Percentiles rank a stretch among this genome's conserved stretches.
Evolutionary conservation across 2,113 vertebrate genomes (phyloP).

Genomic region (Pelmatolapia mariae): DNA sequence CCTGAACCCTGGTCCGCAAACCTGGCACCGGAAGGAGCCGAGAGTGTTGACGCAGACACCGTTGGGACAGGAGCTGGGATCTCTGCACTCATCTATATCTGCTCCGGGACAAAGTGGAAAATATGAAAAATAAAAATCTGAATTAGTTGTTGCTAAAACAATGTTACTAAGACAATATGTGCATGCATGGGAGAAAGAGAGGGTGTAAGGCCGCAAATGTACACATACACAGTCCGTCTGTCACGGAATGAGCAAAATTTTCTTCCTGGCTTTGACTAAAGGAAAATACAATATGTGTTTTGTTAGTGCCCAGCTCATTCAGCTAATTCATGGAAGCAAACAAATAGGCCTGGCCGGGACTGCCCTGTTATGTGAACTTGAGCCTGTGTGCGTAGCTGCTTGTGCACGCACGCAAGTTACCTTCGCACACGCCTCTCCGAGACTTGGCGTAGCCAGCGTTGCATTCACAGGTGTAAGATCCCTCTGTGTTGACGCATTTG

Average conservation of each 20-base stretch:
- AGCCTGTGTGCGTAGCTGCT: background rate
- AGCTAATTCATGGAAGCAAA: conserved; percentile 31
- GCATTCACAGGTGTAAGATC: conserved; percentile 88
- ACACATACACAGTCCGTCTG: background rate
- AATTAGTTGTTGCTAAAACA: background rate
- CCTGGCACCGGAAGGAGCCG: conserved; percentile 82
- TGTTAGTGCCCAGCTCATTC: conserved; percentile 18
- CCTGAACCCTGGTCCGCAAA: conserved; percentile 78
- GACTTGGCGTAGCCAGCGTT: conserved; percentile 77
- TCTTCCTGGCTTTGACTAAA: conserved; percentile 29
- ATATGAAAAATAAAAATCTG: background rate
- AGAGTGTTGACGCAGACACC: conserved; percentile 79
- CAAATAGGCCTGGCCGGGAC: conserved; percentile 6
- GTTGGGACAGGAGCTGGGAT: conserved; percentile 72
- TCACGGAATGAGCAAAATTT: conserved; percentile 2
- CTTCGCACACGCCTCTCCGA: conserved; percentile 81
- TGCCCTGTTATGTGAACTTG: background rate
- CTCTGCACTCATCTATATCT: conserved; percentile 77
- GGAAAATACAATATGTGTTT: conserved; percentile 44
- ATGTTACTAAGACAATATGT: background rate
- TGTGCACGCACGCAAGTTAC: conserved; percentile 57
- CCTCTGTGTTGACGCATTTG: conserved; percentile 82
- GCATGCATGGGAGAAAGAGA: background rate
- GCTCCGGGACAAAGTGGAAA: conserved; percentile 10
- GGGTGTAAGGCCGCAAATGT: background rate